Percentiles rank a stretch among this genome's conserved stretches.
Evolutionary conservation across 1,140 invertebrate genomes (phyloP).

Genomic region (Drosophila truncata): DNA sequence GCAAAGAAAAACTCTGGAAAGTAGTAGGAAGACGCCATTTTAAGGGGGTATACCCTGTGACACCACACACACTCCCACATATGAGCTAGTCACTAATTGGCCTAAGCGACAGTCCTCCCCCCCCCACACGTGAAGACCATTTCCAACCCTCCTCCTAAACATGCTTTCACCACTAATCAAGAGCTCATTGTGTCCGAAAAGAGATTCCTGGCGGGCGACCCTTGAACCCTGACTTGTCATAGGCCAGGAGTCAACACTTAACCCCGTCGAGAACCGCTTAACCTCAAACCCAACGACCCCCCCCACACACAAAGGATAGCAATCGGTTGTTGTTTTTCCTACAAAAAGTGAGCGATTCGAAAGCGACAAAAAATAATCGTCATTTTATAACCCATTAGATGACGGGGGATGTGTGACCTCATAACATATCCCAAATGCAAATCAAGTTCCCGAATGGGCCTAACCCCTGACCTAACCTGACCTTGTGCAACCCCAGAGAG

Average conservation of each 20-base stretch:
- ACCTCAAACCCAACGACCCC: not conserved
- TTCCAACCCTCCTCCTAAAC: not conserved
- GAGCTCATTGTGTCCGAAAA: slow-evolving; percentile 38
- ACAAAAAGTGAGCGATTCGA: slow-evolving; percentile 72
- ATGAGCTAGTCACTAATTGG: slow-evolving; percentile 36
- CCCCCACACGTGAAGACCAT: not conserved
- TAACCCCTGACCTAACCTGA: slow-evolving; percentile 43
- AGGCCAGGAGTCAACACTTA: slow-evolving; percentile 63
- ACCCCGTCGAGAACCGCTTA: slow-evolving; percentile 22
- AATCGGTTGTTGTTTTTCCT: slow-evolving; percentile 46
- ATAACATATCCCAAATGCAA: slow-evolving; percentile 77
- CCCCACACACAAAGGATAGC: not conserved
- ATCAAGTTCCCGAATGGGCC: slow-evolving; percentile 59
- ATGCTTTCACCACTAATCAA: slow-evolving; percentile 56
- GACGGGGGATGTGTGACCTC: slow-evolving; percentile 6
- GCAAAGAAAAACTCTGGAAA: not conserved
- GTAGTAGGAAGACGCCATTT: slow-evolving; percentile 13
- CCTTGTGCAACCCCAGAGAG: slow-evolving; percentile 24
- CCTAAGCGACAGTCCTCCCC: too few species aligned
- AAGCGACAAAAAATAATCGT: slow-evolving; percentile 69
- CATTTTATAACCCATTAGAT: slow-evolving; percentile 68
- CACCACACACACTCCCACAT: not conserved
- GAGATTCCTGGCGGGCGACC: slow-evolving; percentile 3
- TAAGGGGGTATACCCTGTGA: not conserved
- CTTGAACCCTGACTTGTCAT: slow-evolving; percentile 37